These are phyloP conservation scores for Semicossyphus pulcher DNA, from an alignment of 2,113 vertebrate genomes.

Conservation along the genomic window DNA sequence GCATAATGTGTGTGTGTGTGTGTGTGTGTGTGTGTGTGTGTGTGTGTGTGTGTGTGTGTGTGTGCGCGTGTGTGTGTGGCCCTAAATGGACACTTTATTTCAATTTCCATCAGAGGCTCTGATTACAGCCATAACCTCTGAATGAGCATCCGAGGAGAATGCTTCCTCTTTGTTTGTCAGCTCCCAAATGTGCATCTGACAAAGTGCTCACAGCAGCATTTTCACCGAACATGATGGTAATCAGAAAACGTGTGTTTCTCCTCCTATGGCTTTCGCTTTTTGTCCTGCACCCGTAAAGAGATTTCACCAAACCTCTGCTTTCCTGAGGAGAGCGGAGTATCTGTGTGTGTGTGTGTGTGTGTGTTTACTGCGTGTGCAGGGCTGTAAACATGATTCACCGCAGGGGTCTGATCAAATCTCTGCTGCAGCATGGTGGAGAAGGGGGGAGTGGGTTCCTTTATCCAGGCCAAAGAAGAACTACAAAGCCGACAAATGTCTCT, in stretches of 20 bases:
- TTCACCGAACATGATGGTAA: conserved; percentile 43
- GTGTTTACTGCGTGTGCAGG: conserved; percentile 20
- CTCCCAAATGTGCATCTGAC: conserved; percentile 52
- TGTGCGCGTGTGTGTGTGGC: conserved; percentile 9
- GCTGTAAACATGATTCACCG: conserved; percentile 82
- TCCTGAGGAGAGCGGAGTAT: conserved; percentile 13
- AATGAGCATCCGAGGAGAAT: conserved; percentile 34
- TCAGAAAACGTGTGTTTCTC: conserved; percentile 14
- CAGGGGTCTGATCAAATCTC: conserved; percentile 65
- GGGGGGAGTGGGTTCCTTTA: background rate
- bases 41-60: no score
- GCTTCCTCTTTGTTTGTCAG: conserved; percentile 41
- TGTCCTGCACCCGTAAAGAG: conserved; percentile 41
- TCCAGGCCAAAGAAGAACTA: conserved; percentile 16
- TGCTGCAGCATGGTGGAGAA: conserved; percentile 79
- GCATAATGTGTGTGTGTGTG: conserved; percentile 5
- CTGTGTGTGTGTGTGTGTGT: conserved; percentile 30
- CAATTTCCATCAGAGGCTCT: conserved; percentile 59
- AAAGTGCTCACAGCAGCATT: conserved; percentile 57
- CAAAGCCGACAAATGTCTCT: conserved; percentile 14
- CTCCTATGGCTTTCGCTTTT: conserved; percentile 20
- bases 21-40: conserved; percentile 1
- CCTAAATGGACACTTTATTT: conserved; percentile 59
- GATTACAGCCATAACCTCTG: conserved; percentile 64
- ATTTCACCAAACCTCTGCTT: conserved; percentile 31